Conservation (phyloP, 2,797 vertebrate species). For the Gymnoscopelus braueri region DNA sequence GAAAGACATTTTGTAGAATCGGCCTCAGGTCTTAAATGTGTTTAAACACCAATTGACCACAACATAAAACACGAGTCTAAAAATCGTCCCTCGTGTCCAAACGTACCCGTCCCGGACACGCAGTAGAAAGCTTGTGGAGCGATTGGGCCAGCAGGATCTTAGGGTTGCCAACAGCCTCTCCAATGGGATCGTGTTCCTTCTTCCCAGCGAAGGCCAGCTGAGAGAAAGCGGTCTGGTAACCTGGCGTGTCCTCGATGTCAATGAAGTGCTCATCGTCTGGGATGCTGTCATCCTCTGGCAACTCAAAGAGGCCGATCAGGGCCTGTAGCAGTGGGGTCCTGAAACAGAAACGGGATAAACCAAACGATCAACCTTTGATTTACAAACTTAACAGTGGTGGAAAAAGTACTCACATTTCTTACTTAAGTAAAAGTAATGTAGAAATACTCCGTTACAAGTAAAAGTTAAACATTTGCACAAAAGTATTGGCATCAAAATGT, state of each 20-base stretch:
- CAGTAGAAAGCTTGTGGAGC: constrained; percentile 94
- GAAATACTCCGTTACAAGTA: too few species aligned
- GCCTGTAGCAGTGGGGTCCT: constrained; percentile 96
- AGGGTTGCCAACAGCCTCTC: constrained; percentile 92
- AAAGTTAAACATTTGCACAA: too few species aligned
- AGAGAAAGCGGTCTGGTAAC: constrained; percentile 98
- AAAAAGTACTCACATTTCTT: too few species aligned
- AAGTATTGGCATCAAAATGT: too few species aligned
- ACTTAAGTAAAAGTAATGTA: too few species aligned
- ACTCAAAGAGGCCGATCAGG: constrained; percentile 95
- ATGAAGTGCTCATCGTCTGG: constrained; percentile 99
- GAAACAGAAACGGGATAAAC: background rate
- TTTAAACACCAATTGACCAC: background rate
- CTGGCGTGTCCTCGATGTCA: constrained; percentile 97
- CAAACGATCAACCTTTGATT: background rate
- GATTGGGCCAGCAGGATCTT: constrained; percentile 96
- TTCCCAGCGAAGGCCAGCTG: constrained; percentile 97
- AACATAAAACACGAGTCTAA: background rate
- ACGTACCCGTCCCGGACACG: constrained; percentile 94
- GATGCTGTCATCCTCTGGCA: constrained; percentile 96
- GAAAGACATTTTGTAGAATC: too few species aligned
- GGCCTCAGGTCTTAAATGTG: too few species aligned
- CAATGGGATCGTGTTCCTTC: constrained; percentile 96
- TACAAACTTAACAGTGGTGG: too few species aligned
- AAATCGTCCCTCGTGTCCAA: background rate